Percentiles rank a stretch among this genome's conserved stretches.
These are phyloP conservation scores for Esox lucius DNA, from an alignment of 2,797 vertebrate species.

Conservation along the genomic window DNA sequence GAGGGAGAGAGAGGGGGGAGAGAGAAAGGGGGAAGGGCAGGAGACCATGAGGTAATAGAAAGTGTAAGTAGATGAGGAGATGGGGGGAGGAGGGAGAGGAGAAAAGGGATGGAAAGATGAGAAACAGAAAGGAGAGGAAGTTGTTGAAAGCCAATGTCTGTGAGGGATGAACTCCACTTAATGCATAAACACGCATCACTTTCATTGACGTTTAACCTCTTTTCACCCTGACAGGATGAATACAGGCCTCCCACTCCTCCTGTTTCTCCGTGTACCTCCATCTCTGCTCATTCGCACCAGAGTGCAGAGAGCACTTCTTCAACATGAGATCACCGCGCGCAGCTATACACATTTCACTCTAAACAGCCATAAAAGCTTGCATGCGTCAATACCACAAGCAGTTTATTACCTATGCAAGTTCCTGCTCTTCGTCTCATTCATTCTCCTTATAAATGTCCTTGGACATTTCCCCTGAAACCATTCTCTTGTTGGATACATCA, in stretches of 20 bases:
- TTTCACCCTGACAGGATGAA: slow-evolving; percentile 36
- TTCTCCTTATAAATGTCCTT: background rate
- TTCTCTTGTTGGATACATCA: background rate
- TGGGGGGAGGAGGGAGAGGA: slow-evolving; percentile 50
- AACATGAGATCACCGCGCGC: slow-evolving; percentile 49
- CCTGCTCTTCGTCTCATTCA: background rate
- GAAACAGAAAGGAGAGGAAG: slow-evolving; percentile 27
- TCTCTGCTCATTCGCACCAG: slow-evolving; percentile 41
- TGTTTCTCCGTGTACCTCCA: slow-evolving; percentile 18
- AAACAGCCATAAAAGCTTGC: slow-evolving; percentile 52
- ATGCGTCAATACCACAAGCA: slow-evolving; percentile 35
- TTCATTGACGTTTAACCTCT: slow-evolving; percentile 21
- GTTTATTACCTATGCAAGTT: background rate
- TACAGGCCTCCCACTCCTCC: slow-evolving; percentile 34
- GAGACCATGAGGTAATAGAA: background rate
- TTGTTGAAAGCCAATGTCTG: slow-evolving; percentile 5
- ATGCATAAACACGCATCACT: background rate
- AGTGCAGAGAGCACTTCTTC: slow-evolving; percentile 62
- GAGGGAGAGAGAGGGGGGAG: background rate
- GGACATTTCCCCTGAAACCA: background rate
- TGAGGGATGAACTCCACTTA: background rate
- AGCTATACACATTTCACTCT: slow-evolving; percentile 43
- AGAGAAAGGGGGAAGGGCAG: no score
- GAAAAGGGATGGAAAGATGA: slow-evolving; percentile 41
- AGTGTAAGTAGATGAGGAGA: slow-evolving; percentile 41